Percentiles rank a stretch among this genome's conserved stretches.
phyloP scores from a whole-genome alignment of 2,113 vertebrate species.

The Leptodactylus fuscus region DNA sequence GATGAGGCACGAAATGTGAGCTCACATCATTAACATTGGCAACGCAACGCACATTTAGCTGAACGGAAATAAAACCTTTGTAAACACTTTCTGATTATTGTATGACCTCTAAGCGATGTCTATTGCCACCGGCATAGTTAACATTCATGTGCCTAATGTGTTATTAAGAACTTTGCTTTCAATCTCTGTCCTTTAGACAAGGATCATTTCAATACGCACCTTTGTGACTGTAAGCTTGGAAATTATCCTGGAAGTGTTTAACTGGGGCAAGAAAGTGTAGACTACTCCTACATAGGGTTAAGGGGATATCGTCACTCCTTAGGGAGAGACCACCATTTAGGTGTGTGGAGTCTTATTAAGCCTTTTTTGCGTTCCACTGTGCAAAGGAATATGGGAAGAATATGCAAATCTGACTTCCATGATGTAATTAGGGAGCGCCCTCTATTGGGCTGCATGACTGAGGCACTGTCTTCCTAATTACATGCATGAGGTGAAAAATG shows the following conservation, averaged over 20 bases:
- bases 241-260: background rate
- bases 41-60: slow-evolving; percentile 9
- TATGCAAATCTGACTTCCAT: too few species aligned
- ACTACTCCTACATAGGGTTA: background rate
- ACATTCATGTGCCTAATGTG: background rate
- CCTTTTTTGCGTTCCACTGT: too few species aligned
- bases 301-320: too few species aligned
- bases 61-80: slow-evolving; percentile 25
- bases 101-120: slow-evolving; percentile 19
- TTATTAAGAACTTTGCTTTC: background rate
- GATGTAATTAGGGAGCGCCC: too few species aligned
- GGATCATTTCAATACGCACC: slow-evolving; percentile 25
- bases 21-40: slow-evolving; percentile 14
- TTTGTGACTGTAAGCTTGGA: background rate
- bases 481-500: too few species aligned
- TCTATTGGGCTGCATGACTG: too few species aligned
- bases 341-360: too few species aligned
- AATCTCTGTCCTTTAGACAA: background rate
- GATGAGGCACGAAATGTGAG: slow-evolving; percentile 11
- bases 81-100: slow-evolving; percentile 21
- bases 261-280: background rate
- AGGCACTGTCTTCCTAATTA: too few species aligned
- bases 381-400: too few species aligned
- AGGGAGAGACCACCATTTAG: too few species aligned
- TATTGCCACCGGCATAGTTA: slow-evolving; percentile 16